Percentiles rank a stretch among this genome's conserved stretches.
phyloP scores from a whole-genome alignment of 2,113 vertebrate species.

The Hippocampus zosterae region DNA sequence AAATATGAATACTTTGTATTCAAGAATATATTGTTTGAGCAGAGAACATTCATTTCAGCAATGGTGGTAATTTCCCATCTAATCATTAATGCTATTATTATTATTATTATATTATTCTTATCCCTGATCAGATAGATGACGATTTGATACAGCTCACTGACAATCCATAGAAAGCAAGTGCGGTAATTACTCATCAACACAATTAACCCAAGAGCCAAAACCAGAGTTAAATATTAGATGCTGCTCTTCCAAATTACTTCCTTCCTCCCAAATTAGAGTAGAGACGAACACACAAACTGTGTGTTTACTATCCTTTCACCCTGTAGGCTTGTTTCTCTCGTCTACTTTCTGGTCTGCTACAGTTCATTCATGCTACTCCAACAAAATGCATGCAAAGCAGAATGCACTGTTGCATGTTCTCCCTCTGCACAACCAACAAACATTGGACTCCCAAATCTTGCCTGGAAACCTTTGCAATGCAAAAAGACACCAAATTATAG shows the following conservation, averaged over 20 bases:
- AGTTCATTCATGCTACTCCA: slow-evolving; percentile 39
- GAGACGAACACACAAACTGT: slow-evolving; percentile 38
- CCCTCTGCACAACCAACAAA: slow-evolving; percentile 10
- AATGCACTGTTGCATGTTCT: slow-evolving; percentile 39
- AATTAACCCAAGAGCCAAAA: not conserved
- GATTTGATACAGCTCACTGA: not conserved
- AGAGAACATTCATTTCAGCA: not conserved
- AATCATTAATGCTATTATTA: not conserved
- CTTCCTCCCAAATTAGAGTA: slow-evolving; percentile 29
- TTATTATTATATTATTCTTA: too few species aligned
- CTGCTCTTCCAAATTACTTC: slow-evolving; percentile 20
- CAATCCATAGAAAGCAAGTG: not conserved
- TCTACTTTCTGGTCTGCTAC: slow-evolving; percentile 59
- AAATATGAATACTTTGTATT: not conserved
- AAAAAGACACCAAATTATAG: slow-evolving; percentile 42
- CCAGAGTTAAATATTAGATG: not conserved
- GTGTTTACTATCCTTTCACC: slow-evolving; percentile 45
- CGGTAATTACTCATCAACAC: not conserved
- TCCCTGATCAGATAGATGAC: not conserved
- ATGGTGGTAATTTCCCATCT: not conserved
- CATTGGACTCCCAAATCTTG: slow-evolving; percentile 15
- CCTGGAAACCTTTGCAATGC: slow-evolving; percentile 49
- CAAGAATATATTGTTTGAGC: not conserved
- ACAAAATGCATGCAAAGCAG: slow-evolving; percentile 54
- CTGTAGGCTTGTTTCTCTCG: slow-evolving; percentile 42